Evolutionary conservation across 2,888 invertebrate species (phyloP).

Genomic region (Panopea generosa): DNA sequence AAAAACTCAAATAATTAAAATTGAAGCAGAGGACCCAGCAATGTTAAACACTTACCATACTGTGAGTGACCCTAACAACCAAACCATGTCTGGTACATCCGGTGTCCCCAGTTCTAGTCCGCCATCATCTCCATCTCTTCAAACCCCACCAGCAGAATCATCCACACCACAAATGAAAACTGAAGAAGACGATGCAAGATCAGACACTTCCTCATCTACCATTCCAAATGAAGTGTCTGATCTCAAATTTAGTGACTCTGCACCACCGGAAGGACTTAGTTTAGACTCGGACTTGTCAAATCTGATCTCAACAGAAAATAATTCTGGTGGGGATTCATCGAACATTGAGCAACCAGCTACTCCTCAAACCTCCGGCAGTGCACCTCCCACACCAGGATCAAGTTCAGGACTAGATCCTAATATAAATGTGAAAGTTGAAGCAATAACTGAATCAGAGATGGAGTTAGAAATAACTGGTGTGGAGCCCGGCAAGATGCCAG

Average conservation of each 20-base stretch:
- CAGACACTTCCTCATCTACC: slow-evolving; percentile 31
- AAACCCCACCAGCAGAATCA: neutral
- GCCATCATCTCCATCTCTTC: slow-evolving; percentile 15
- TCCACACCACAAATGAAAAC: neutral
- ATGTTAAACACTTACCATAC: neutral
- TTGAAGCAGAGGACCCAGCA: slow-evolving; percentile 35
- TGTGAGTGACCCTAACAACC: slow-evolving; percentile 5
- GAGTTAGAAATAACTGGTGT: slow-evolving; percentile 53
- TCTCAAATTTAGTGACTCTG: slow-evolving; percentile 25
- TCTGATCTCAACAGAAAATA: slow-evolving; percentile 18
- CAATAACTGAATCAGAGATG: slow-evolving; percentile 34
- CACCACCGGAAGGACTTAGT: slow-evolving; percentile 39
- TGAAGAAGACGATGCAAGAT: slow-evolving; percentile 20
- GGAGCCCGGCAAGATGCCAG: slow-evolving; percentile 24
- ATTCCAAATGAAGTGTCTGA: slow-evolving; percentile 23
- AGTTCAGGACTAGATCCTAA: neutral
- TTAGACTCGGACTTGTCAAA: slow-evolving; percentile 46
- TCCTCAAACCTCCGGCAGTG: neutral
- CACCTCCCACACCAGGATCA: neutral
- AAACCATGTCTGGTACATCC: neutral
- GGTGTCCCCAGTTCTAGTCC: slow-evolving; percentile 11
- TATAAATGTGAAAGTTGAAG: slow-evolving; percentile 46
- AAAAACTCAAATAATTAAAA: slow-evolving; percentile 32
- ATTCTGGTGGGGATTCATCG: neutral
- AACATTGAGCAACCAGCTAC: neutral